Evolutionary conservation across 30 jellyfish, hydroid and myxozoan species (phyloP).

Genomic region (Catostylus mosaicus): DNA sequence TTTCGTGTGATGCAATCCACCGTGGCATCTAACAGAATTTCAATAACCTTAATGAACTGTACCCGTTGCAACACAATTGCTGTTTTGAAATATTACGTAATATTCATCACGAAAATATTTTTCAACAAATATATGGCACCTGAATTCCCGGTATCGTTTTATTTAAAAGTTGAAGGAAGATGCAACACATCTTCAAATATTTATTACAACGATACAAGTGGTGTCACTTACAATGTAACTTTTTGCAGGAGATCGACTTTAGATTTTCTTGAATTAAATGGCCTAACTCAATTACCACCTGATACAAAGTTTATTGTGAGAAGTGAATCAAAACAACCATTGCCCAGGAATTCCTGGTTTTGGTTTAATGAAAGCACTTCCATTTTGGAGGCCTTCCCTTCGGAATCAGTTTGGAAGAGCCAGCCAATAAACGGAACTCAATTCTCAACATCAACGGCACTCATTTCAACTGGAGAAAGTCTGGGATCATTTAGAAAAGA

Average conservation of each 20-base stretch:
- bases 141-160: slow-evolving; percentile 43
- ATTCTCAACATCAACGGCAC: slow-evolving; percentile 38
- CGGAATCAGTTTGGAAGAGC: slow-evolving; percentile 28
- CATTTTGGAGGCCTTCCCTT: slow-evolving; percentile 58
- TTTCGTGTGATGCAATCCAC: slow-evolving; percentile 21
- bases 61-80: slow-evolving; percentile 39
- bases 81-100: neutral
- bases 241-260: slow-evolving; percentile 30
- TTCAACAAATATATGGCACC: slow-evolving; percentile 55
- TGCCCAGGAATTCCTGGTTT: slow-evolving; percentile 78
- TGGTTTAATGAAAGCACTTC: slow-evolving; percentile 77
- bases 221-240: slow-evolving; percentile 28
- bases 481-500: slow-evolving; percentile 28
- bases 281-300: slow-evolving; percentile 21
- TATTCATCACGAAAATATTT: neutral
- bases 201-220: neutral
- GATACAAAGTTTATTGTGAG: slow-evolving; percentile 25
- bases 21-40: slow-evolving; percentile 1
- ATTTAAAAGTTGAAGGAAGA: slow-evolving; percentile 26
- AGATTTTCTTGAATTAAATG: slow-evolving; percentile 4
- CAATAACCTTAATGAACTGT: slow-evolving; percentile 48
- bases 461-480: slow-evolving; percentile 25
- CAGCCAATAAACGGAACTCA: slow-evolving; percentile 48
- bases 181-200: slow-evolving; percentile 13
- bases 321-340: slow-evolving; percentile 18